phyloP scores from a whole-genome alignment of 2,797 vertebrate genomes.

The Staurois parvus region DNA sequence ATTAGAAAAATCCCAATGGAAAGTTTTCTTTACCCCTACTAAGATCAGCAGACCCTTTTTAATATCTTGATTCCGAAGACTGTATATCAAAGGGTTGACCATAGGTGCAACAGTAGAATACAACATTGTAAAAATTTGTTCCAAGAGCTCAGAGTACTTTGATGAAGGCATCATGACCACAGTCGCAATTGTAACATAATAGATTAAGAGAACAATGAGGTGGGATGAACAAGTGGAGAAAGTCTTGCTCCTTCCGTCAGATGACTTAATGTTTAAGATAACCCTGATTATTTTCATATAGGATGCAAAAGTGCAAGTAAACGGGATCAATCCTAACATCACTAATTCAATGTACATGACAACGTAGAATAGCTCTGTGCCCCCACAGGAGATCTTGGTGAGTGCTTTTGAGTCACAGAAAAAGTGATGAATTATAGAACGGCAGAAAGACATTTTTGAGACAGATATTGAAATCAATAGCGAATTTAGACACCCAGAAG shows the following conservation, averaged over 20 bases:
- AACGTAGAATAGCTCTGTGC: not conserved
- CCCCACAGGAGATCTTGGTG: not conserved
- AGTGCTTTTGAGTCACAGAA: slow-evolving; percentile 18
- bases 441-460: not conserved
- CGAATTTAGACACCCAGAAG: slow-evolving; percentile 1
- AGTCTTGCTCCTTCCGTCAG: not conserved
- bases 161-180: not conserved
- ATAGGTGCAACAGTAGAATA: not conserved
- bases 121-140: not conserved
- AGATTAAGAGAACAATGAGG: not conserved
- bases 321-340: not conserved
- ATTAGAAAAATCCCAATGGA: not conserved
- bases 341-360: slow-evolving; percentile 9
- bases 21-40: not conserved
- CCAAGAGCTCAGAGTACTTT: not conserved
- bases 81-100: slow-evolving; percentile 21
- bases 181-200: not conserved
- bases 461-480: not conserved
- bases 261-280: not conserved
- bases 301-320: not conserved
- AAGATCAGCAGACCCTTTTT: not conserved
- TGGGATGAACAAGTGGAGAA: not conserved
- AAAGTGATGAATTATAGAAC: not conserved
- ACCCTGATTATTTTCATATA: not conserved
- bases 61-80: slow-evolving; percentile 8